Conservation (phyloP, 2,797 vertebrate species). For the Danio tinwini region DNA sequence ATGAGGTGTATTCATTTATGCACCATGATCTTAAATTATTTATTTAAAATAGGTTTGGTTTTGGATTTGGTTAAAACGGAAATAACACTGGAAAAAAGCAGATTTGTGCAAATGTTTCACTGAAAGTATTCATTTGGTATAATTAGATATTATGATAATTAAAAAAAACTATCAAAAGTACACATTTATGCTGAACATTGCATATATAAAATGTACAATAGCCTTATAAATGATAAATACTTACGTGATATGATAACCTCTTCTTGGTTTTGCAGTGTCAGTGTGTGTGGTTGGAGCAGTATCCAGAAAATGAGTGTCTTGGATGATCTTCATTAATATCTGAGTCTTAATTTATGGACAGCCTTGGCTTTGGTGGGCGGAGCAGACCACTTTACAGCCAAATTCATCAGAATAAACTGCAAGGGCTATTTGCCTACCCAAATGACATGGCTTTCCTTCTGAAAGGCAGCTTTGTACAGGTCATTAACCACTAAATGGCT, state of each 20-base stretch:
- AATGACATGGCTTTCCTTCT: conserved; percentile 29
- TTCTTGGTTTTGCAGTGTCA: conserved; percentile 16
- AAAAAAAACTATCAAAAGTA: too few species aligned
- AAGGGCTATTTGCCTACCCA: conserved; percentile 27
- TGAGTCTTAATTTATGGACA: conserved; percentile 36
- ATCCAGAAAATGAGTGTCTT: conserved; percentile 15
- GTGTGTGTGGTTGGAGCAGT: conserved; percentile 4
- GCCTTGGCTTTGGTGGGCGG: conserved; percentile 31
- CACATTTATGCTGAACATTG: too few species aligned
- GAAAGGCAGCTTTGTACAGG: conserved; percentile 3
- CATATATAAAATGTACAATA: too few species aligned
- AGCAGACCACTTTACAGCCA: conserved; percentile 22
- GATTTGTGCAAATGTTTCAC: too few species aligned
- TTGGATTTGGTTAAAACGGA: too few species aligned
- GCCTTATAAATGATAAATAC: neutral
- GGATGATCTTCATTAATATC: conserved; percentile 32
- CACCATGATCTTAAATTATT: too few species aligned
- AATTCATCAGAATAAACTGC: neutral
- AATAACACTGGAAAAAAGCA: too few species aligned
- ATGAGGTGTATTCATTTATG: too few species aligned
- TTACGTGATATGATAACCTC: neutral
- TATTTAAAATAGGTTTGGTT: too few species aligned
- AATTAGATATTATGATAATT: too few species aligned
- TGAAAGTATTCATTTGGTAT: too few species aligned
- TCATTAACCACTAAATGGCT: conserved; percentile 10